phyloP scores from a whole-genome alignment of 1,140 invertebrate species.

The Hylaeus anthracinus region DNA sequence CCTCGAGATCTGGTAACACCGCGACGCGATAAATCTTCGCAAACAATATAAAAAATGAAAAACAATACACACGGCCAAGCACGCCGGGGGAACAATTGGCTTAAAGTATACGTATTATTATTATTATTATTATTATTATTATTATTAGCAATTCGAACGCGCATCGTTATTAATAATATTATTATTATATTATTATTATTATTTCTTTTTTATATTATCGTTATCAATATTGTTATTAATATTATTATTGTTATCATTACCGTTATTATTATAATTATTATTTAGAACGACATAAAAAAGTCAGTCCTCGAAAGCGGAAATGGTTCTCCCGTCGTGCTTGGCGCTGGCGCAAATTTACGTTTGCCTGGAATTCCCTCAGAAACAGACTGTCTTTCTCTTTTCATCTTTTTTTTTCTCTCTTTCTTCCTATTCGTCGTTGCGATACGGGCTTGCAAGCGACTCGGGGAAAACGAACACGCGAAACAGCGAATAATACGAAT shows the following conservation, averaged over 20 bases:
- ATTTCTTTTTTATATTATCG: slow-evolving; percentile 22
- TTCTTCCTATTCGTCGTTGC: not conserved
- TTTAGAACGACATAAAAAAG: slow-evolving; percentile 47
- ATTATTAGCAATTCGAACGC: slow-evolving; percentile 42
- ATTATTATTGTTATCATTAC: slow-evolving; percentile 35
- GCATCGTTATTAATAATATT: slow-evolving; percentile 25
- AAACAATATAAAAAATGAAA: not conserved
- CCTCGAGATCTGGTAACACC: not conserved
- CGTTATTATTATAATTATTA: slow-evolving; percentile 38
- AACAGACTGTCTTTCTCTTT: not conserved
- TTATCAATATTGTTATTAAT: slow-evolving; percentile 32
- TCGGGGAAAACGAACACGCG: slow-evolving; percentile 16
- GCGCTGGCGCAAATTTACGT: not conserved
- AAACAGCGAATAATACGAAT: slow-evolving; percentile 31
- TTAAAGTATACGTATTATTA: slow-evolving; percentile 26
- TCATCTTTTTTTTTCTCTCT: not conserved
- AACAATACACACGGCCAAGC: slow-evolving; percentile 1
- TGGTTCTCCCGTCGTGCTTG: slow-evolving; percentile 11
- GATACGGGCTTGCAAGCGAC: not conserved
- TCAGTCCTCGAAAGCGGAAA: slow-evolving; percentile 40
- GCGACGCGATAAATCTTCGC: not conserved
- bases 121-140: slow-evolving; percentile 13
- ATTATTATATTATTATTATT: slow-evolving; percentile 20
- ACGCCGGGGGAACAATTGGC: slow-evolving; percentile 8
- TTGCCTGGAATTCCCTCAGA: not conserved